Base-by-base conservation (phyloP, 2,888 invertebrate genomes). In the Portevinia maculata region DNA sequence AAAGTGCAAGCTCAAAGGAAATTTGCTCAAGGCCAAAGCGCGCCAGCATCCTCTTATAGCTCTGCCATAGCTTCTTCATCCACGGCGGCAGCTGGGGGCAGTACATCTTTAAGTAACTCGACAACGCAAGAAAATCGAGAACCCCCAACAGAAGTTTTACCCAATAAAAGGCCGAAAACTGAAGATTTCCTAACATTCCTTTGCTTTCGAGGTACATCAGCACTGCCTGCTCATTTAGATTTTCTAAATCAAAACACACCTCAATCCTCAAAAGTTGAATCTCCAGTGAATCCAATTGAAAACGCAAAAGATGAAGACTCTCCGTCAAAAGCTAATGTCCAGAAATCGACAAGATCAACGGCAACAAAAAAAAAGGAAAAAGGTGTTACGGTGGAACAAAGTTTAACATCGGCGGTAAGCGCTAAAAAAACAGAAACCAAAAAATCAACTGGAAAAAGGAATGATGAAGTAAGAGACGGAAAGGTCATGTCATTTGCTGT, bases 11-110 rank as follows among this genome's bases (percentile, higher is more conserved):
- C 96, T 46, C 96, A 97, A 90, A 92, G 97, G 81, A 97, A 97
- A 91, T 97, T 97, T 92, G 96, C 96, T 34, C 96, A 96, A 90
- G 96, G 96, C n/a, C 96, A 96, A 91, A 95, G 95, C 85, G 94
- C 94, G 15, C 93, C 93, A 32, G 90, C 90, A 67, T 86, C 89
- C 15, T 87, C 89, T 7, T 89, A 88, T 34, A 87, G 86, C 60
- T 86, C 89, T 21, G 87, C 87, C 30, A 86, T 87, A 21, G 84
- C 87, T 19, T 85, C 89, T 19, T 87, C 87, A 28, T 86, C 87
- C 34, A 86, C 88, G 2, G 85, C 85, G 13, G 64, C 84, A 6
- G 85, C 78, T 9, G 84, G 81, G 46, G 70, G 70, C 3, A 85
- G 84, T 53, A 85, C 86, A 32, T 85, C 86, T 21, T 83, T 86